phyloP scores from a whole-genome alignment of 2,113 vertebrate species.

The Malurus cyaneus region DNA sequence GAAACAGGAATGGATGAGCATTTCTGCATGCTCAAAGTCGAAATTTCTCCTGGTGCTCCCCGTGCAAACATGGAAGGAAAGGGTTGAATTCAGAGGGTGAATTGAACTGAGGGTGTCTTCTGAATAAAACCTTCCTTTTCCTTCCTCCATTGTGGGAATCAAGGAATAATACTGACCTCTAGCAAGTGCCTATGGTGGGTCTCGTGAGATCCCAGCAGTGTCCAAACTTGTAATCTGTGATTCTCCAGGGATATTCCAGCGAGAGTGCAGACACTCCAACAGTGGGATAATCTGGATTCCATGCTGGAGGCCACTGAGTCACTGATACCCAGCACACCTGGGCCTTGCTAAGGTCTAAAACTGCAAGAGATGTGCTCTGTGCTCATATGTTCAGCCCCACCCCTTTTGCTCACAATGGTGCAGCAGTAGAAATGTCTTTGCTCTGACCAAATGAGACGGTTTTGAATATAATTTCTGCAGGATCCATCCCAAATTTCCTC shows the following conservation, averaged over 20 bases:
- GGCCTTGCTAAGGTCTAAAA: neutral
- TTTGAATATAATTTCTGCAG: neutral
- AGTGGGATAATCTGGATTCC: neutral
- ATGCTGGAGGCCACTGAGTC: neutral
- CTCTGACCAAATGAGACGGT: neutral
- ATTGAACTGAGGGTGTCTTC: neutral
- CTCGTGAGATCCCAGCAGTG: neutral
- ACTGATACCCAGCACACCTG: neutral
- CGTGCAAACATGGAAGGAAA: neutral
- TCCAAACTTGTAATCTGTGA: neutral
- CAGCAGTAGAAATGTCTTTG: fast-evolving
- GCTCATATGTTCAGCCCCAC: neutral
- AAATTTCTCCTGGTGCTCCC: neutral
- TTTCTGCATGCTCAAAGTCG: neutral
- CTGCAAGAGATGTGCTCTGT: neutral
- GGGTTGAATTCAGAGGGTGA: neutral
- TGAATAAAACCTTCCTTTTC: neutral
- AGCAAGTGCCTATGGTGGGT: neutral
- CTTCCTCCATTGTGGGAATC: neutral
- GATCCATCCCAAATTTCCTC: neutral
- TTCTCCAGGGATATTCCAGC: neutral
- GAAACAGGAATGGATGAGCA: neutral
- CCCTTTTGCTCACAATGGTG: neutral
- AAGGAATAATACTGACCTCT: neutral
- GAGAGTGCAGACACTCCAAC: neutral